A percentile compares a stretch with the other conserved stretches of the same genome.
These are phyloP conservation scores for Tor tambroides DNA, from an alignment of 2,113 vertebrate species.

Conservation along the genomic window DNA sequence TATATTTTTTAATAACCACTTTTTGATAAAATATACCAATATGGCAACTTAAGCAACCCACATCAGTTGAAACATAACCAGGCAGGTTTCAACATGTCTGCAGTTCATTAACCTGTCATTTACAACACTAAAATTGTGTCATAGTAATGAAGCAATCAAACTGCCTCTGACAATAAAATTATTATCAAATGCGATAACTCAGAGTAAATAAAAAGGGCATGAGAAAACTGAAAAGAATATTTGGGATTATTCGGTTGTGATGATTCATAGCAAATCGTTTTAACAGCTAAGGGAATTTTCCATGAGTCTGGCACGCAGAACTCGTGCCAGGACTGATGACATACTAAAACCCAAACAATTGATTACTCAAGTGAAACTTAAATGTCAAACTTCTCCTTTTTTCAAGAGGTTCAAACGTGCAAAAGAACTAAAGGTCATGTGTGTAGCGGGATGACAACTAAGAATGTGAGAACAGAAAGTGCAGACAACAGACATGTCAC, in stretches of 20 bases:
- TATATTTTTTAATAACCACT: not conserved
- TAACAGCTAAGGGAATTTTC: slow-evolving; percentile 8
- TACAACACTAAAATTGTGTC: not conserved
- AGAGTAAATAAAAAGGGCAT: slow-evolving; percentile 1
- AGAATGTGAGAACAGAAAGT: slow-evolving; percentile 39
- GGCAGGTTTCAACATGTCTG: not conserved
- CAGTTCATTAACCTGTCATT: slow-evolving; percentile 33
- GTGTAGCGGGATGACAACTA: not conserved
- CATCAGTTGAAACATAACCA: not conserved
- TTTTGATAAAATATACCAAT: not conserved
- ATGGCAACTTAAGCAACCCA: not conserved
- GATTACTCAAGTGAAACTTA: slow-evolving; percentile 41
- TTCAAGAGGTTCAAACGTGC: not conserved
- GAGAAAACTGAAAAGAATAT: not conserved
- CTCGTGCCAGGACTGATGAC: slow-evolving; percentile 18
- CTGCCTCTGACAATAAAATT: not conserved
- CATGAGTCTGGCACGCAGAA: slow-evolving; percentile 2
- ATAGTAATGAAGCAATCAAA: slow-evolving; percentile 5
- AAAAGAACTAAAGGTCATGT: not conserved
- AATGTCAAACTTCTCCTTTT: slow-evolving; percentile 23
- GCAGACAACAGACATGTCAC: slow-evolving; percentile 29
- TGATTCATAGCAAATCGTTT: not conserved
- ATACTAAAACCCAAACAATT: slow-evolving; percentile 4
- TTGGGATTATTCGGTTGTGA: not conserved
- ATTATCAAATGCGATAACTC: not conserved